A percentile compares a stretch with the other conserved stretches of the same genome.
Conservation (phyloP, 2,888 invertebrate genomes). For the Chrysina gloriosa region DNA sequence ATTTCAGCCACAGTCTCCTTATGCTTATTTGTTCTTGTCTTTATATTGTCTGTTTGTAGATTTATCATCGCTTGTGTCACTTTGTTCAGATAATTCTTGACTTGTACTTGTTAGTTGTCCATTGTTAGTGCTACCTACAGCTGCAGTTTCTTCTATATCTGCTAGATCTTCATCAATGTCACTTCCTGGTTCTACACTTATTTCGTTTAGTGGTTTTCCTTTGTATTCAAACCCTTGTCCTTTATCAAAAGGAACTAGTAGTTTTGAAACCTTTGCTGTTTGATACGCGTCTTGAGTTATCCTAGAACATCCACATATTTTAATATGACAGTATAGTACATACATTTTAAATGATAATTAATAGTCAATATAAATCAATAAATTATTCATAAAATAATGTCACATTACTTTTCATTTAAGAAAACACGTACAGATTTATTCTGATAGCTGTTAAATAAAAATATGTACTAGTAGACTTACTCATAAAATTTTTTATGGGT, state of each 20-base stretch:
- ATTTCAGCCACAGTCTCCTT: no score
- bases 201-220: not conserved
- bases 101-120: no score
- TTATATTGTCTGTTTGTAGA: not conserved
- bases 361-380: not conserved
- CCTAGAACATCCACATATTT: not conserved
- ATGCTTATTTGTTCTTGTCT: not conserved
- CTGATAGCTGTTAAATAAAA: not conserved
- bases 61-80: not conserved
- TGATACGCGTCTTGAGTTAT: not conserved
- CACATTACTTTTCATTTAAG: no score
- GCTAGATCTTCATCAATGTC: not conserved
- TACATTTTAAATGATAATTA: not conserved
- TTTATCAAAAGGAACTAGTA: not conserved
- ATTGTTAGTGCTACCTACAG: not conserved
- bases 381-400: not conserved
- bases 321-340: not conserved
- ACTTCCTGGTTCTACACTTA: not conserved
- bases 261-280: not conserved
- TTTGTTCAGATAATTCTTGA: not conserved
- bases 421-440: not conserved
- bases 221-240: not conserved
- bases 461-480: conserved; percentile 29
- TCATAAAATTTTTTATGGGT: conserved; percentile 48
- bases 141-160: not conserved